phyloP scores from a whole-genome alignment of 2,113 vertebrate genomes.

The Hyperoodon ampullatus region DNA sequence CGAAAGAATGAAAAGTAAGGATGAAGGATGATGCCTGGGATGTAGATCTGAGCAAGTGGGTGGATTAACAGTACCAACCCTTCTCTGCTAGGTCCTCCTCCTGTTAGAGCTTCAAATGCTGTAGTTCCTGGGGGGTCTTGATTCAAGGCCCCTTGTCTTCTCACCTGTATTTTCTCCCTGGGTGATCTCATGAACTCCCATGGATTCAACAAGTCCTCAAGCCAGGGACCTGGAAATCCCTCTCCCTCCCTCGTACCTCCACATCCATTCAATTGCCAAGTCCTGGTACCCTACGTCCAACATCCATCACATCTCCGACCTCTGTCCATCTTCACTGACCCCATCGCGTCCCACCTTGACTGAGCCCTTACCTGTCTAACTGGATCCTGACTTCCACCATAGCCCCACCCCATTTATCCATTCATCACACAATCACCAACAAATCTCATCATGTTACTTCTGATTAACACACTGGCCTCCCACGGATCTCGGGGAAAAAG shows the following conservation, averaged over 20 bases:
- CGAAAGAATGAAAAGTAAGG: not conserved
- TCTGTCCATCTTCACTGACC: not conserved
- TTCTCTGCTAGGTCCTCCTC: not conserved
- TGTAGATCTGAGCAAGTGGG: fast-evolving
- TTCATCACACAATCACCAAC: not conserved
- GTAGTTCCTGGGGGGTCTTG: not conserved
- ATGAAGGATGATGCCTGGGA: no score
- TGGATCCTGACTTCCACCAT: not conserved
- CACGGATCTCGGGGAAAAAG: not conserved
- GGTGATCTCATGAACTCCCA: not conserved
- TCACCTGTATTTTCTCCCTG: not conserved
- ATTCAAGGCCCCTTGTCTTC: not conserved
- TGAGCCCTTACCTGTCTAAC: not conserved
- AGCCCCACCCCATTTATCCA: not conserved
- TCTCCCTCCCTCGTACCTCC: not conserved
- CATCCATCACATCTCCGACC: fast-evolving
- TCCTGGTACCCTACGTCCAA: fast-evolving
- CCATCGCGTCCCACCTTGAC: not conserved
- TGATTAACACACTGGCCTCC: not conserved
- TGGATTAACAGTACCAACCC: not conserved
- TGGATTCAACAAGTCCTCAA: not conserved
- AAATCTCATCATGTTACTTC: not conserved
- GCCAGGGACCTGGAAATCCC: not conserved
- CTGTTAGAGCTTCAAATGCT: not conserved
- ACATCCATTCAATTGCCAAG: not conserved